phyloP scores from a whole-genome alignment of 2,113 vertebrate genomes.

The Rhineura floridana region DNA sequence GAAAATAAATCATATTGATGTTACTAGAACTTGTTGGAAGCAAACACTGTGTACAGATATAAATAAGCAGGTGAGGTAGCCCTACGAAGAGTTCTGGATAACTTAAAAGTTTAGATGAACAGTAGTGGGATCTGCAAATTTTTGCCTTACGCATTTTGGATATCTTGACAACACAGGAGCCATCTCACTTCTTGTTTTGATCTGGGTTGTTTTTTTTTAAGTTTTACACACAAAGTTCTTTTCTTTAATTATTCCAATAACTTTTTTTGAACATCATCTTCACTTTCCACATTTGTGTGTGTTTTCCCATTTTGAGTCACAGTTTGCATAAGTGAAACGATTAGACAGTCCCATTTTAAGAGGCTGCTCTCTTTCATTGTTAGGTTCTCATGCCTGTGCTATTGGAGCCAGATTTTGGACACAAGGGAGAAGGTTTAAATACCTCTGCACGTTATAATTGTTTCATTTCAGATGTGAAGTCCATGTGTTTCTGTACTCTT shows the following conservation, averaged over 20 bases:
- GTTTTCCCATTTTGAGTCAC: constrained; percentile 49
- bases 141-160: background rate
- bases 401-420: background rate
- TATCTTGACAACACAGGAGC: background rate
- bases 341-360: constrained; percentile 59
- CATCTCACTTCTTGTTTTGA: background rate
- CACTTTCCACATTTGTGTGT: constrained; percentile 31
- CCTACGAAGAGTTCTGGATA: background rate
- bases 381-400: background rate
- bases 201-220: background rate
- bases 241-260: constrained; percentile 5
- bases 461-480: background rate
- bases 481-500: constrained; percentile 16
- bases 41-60: background rate
- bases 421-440: accelerated
- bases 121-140: background rate
- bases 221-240: background rate
- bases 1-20: background rate
- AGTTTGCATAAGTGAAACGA: constrained; percentile 10
- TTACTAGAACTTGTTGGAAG: background rate
- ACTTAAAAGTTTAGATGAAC: background rate
- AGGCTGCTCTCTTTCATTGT: constrained; percentile 1
- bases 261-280: constrained; percentile 33
- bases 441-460: background rate
- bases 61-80: background rate